These are phyloP conservation scores for Sinopyrophorus schimmeli DNA, from an alignment of 2,888 invertebrate species.

Conservation along the genomic window DNA sequence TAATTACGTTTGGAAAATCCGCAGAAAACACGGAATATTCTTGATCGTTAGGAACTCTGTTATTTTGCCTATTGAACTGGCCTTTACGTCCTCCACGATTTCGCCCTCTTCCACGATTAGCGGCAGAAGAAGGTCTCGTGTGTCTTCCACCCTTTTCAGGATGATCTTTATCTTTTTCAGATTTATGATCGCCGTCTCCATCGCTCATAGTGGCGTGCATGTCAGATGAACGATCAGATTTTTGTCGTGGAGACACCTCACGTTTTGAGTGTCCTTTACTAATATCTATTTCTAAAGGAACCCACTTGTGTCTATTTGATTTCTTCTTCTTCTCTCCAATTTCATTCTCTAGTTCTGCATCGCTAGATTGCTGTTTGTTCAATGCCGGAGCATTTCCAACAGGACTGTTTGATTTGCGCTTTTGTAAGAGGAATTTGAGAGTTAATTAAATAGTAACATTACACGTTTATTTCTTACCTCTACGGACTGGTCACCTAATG, in stretches of 20 bases:
- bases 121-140: conserved; percentile 44
- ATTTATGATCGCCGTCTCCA: conserved; percentile 52
- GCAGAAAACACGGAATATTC: conserved; percentile 58
- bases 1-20: conserved; percentile 55
- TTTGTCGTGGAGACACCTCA: conserved; percentile 58
- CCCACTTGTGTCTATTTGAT: conserved; percentile 79
- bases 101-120: conserved; percentile 55
- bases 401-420: conserved; percentile 55
- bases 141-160: conserved; percentile 36
- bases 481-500: conserved; percentile 70
- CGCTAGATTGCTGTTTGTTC: conserved; percentile 49
- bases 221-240: conserved; percentile 39
- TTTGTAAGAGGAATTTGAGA: not conserved
- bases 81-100: conserved; percentile 57
- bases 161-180: conserved; percentile 44
- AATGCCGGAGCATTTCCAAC: conserved; percentile 34
- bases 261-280: conserved; percentile 67
- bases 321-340: conserved; percentile 56
- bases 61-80: conserved; percentile 53
- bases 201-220: conserved; percentile 52
- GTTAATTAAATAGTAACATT: not conserved
- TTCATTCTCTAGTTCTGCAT: conserved; percentile 55
- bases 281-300: conserved; percentile 85
- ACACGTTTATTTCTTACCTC: conserved; percentile 53
- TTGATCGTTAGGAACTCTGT: conserved; percentile 54